These are phyloP conservation scores for Sebastes schlegelii DNA, from an alignment of 2,113 vertebrate genomes.

Conservation along the genomic window DNA sequence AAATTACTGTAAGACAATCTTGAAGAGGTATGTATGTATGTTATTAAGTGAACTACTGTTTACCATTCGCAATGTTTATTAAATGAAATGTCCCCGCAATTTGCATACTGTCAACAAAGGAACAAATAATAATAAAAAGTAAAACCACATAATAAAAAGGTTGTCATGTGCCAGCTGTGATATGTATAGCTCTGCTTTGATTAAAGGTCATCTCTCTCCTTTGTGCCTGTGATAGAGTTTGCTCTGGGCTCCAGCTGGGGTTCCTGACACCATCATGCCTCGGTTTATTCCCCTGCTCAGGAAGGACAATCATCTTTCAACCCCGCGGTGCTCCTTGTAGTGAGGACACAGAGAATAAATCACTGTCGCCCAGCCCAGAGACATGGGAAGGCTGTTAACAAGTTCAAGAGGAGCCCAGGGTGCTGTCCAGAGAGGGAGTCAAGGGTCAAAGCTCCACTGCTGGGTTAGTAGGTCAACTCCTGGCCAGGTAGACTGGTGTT, in stretches of 20 bases:
- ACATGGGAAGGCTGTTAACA: slow-evolving; percentile 52
- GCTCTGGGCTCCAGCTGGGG: slow-evolving; percentile 46
- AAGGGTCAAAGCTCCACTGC: slow-evolving; percentile 38
- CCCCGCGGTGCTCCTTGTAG: slow-evolving; percentile 41
- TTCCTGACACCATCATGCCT: slow-evolving; percentile 57
- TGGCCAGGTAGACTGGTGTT: slow-evolving; percentile 4
- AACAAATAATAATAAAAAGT: background rate
- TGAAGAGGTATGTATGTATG: background rate
- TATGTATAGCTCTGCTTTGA: slow-evolving; percentile 33
- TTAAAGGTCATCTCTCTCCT: slow-evolving; percentile 58
- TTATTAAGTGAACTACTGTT: background rate
- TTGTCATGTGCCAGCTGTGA: slow-evolving; percentile 29
- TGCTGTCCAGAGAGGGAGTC: slow-evolving; percentile 25
- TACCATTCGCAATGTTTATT: background rate
- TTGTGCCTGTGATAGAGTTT: slow-evolving; percentile 29
- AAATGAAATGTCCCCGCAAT: background rate
- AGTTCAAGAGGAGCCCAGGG: slow-evolving; percentile 46
- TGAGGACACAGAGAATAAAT: slow-evolving; percentile 65
- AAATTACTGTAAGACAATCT: background rate
- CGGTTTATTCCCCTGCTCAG: slow-evolving; percentile 50
- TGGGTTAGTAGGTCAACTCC: slow-evolving; percentile 41
- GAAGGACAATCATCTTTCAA: slow-evolving; percentile 63
- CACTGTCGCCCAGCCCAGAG: slow-evolving; percentile 30
- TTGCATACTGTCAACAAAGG: background rate
- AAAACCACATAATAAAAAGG: background rate